Conservation (phyloP, 2,888 invertebrate species). For the Rhopalosiphum nymphaeae region DNA sequence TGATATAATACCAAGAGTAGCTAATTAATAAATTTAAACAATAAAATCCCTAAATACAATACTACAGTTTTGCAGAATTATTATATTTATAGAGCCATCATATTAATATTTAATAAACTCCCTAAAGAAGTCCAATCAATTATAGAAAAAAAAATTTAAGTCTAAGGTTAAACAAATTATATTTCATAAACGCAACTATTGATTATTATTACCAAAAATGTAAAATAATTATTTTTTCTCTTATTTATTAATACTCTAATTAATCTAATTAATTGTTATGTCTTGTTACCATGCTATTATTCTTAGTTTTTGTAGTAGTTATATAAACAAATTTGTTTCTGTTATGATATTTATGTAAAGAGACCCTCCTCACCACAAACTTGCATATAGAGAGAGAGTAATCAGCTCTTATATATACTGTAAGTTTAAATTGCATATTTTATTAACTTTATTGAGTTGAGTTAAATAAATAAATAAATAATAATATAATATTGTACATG, state of each 20-base stretch:
- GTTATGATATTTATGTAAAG: neutral
- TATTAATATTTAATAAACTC: conserved; percentile 6
- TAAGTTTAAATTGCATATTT: too few relatives aligned
- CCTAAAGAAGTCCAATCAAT: neutral
- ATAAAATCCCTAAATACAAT: neutral
- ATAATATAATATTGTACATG: neutral
- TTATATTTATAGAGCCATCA: neutral
- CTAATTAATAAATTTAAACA: neutral
- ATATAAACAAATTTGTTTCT: neutral
- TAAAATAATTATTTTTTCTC: neutral
- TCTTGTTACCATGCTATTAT: neutral
- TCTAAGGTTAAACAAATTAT: too few relatives aligned
- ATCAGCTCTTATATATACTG: neutral
- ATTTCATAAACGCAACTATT: neutral
- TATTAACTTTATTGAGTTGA: too few relatives aligned
- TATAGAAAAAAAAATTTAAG: neutral
- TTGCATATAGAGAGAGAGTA: neutral
- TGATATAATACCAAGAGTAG: neutral
- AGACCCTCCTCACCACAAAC: neutral
- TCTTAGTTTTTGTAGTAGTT: neutral
- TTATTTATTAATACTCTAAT: neutral
- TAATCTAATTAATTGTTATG: conserved; percentile 14
- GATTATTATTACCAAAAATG: neutral
- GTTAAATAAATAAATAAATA: too few relatives aligned
- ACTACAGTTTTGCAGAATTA: neutral